Evolutionary conservation across 2,113 vertebrate species (phyloP).

Genomic region (Takifugu flavidus): DNA sequence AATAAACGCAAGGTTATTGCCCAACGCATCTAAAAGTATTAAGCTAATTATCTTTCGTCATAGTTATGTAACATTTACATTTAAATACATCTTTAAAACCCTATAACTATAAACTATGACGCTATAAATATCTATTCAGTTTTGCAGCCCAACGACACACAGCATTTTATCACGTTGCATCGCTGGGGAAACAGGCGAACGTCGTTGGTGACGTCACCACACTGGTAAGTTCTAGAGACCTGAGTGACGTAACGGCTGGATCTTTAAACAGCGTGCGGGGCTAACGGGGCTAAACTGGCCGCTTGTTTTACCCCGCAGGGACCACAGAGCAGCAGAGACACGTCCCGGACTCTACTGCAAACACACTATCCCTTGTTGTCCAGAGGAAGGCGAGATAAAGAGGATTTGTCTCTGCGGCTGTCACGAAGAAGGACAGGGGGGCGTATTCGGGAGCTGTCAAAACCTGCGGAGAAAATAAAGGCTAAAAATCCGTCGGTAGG

Average conservation of each 20-base stretch:
- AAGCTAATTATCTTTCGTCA: too few species aligned
- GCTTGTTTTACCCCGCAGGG: not conserved
- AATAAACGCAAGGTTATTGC: too few species aligned
- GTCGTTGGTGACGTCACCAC: conserved; percentile 13
- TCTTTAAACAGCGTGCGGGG: not conserved
- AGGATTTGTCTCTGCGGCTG: conserved; percentile 15
- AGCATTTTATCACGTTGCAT: not conserved
- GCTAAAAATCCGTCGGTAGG: conserved; percentile 22
- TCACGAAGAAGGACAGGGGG: conserved; percentile 14
- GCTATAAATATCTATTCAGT: too few species aligned
- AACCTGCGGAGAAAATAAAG: too few species aligned
- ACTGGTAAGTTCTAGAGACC: conserved; percentile 67
- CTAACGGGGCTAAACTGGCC: not conserved
- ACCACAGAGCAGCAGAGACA: not conserved
- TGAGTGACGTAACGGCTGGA: conserved; percentile 63
- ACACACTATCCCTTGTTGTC: not conserved
- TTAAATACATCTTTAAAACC: too few species aligned
- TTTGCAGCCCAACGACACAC: too few species aligned
- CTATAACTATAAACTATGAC: too few species aligned
- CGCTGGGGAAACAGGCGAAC: conserved; percentile 12
- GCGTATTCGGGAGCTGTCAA: conserved; percentile 13
- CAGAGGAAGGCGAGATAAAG: not conserved
- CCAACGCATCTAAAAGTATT: too few species aligned
- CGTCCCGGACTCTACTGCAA: not conserved
- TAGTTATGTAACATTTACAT: too few species aligned